Conservation (phyloP, 2,113 vertebrate genomes). For the Lethenteron camtschaticum region DNA sequence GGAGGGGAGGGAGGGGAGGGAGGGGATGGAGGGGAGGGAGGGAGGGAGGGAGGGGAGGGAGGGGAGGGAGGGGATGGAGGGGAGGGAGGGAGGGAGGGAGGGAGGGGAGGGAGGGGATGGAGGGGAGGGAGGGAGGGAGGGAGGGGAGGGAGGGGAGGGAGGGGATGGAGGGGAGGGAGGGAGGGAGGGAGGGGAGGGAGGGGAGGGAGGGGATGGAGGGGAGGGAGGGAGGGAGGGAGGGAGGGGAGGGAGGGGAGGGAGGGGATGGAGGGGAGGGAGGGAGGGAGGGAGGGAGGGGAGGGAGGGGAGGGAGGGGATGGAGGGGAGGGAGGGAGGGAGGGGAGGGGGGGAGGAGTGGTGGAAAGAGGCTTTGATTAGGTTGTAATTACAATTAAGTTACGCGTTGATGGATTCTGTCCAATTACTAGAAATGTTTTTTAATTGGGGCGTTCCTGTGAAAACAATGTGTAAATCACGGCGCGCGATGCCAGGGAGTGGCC, state of each 20-base stretch:
- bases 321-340: neutral
- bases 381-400: no score
- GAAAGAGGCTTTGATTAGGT: neutral
- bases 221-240: no score
- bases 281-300: neutral
- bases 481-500: no score
- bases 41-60: fast-evolving
- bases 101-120: neutral
- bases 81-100: no score
- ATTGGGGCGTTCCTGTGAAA: no score
- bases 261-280: neutral
- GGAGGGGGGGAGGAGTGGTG: neutral
- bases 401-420: no score
- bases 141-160: neutral
- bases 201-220: neutral
- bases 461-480: no score
- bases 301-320: neutral
- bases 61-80: neutral
- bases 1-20: neutral
- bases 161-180: neutral
- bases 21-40: neutral
- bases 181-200: neutral
- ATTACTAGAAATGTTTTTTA: no score
- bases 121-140: neutral
- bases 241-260: neutral